Percentiles rank a stretch among this genome's conserved stretches.
These are phyloP conservation scores for Metellina segmentata DNA, from an alignment of 2,888 invertebrate genomes.

Conservation along the genomic window DNA sequence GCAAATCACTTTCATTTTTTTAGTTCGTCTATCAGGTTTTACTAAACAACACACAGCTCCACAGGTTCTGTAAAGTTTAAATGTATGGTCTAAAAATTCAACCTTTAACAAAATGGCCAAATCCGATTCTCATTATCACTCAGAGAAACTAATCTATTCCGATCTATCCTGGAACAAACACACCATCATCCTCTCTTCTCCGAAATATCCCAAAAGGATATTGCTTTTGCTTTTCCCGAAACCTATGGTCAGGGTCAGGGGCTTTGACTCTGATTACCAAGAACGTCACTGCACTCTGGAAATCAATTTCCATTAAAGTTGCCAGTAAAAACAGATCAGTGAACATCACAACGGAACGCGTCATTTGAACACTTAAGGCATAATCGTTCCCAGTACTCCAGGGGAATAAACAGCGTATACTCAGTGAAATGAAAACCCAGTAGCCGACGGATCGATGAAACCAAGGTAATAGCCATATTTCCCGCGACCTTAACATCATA, in stretches of 20 bases:
- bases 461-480: slow-evolving; percentile 67
- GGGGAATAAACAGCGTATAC: background rate
- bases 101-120: too few species aligned
- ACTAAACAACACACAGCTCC: too few species aligned
- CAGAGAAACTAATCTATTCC: too few species aligned
- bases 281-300: slow-evolving; percentile 13
- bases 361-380: background rate
- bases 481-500: slow-evolving; percentile 55
- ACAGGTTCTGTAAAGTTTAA: too few species aligned
- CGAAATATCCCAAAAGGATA: background rate
- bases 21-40: too few species aligned
- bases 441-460: slow-evolving; percentile 62
- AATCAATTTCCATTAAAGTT: slow-evolving; percentile 17
- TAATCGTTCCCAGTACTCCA: background rate
- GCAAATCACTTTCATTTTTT: too few species aligned
- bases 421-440: slow-evolving; percentile 13
- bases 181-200: too few species aligned
- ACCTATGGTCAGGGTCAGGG: background rate
- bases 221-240: background rate
- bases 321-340: background rate
- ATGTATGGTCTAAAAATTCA: too few species aligned
- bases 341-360: background rate
- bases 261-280: background rate
- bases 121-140: too few species aligned
- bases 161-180: too few species aligned